Evolutionary conservation across 1,140 invertebrate species (phyloP).

Genomic region (Ceratosolen solmsi): DNA sequence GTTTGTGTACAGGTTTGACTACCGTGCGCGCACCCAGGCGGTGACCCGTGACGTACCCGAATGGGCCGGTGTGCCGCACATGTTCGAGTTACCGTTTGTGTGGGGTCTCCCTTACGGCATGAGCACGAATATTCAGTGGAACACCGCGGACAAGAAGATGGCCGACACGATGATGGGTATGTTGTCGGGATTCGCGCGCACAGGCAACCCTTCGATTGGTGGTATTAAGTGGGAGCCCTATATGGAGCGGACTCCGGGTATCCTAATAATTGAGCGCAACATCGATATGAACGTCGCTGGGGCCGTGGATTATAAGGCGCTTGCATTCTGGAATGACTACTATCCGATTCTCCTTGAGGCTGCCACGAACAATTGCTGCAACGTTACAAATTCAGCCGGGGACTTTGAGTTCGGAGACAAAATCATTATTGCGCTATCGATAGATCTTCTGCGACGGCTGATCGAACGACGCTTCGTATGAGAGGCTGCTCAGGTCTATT

Average conservation of each 20-base stretch:
- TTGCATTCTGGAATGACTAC: constrained; percentile 87
- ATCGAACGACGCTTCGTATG: constrained; percentile 7
- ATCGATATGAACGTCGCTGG: constrained; percentile 81
- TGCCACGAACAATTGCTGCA: constrained; percentile 80
- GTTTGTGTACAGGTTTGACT: constrained; percentile 78
- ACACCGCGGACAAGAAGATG: constrained; percentile 82
- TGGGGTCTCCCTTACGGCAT: constrained; percentile 84
- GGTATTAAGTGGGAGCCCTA: constrained; percentile 82
- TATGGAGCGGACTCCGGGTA: constrained; percentile 76
- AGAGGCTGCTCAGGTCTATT: background rate
- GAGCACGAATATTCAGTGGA: constrained; percentile 77
- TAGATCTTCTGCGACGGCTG: background rate
- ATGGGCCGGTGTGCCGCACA: constrained; percentile 84
- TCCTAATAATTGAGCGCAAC: constrained; percentile 82
- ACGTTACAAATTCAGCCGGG: constrained; percentile 66
- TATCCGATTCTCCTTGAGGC: constrained; percentile 82
- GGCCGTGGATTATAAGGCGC: constrained; percentile 81
- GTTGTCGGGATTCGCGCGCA: constrained; percentile 83
- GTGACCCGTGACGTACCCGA: constrained; percentile 78
- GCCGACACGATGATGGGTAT: constrained; percentile 84
- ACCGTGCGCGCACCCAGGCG: constrained; percentile 79
- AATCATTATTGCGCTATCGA: background rate
- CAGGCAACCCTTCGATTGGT: constrained; percentile 79
- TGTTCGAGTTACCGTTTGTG: constrained; percentile 84
- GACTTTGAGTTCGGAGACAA: background rate